These are phyloP conservation scores for Strigamia maritima DNA, from an alignment of 2,888 invertebrate genomes.

Conservation along the genomic window DNA sequence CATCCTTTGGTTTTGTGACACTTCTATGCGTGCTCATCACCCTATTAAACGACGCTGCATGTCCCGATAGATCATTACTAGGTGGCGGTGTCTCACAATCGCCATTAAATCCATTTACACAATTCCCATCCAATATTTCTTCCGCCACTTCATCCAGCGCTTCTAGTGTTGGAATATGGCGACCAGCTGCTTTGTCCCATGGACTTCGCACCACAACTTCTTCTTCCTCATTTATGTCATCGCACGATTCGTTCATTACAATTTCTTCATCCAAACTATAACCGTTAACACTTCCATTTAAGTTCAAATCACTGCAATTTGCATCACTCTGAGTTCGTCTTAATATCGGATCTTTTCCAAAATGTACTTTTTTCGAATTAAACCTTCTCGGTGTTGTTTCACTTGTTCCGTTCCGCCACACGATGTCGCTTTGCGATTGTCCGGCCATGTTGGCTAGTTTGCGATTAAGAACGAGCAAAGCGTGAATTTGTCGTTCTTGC, in stretches of 20 bases:
- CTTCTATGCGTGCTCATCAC: conserved; percentile 88
- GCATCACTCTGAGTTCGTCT: background rate
- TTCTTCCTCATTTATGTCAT: background rate
- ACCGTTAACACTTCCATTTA: background rate
- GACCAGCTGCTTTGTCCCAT: background rate
- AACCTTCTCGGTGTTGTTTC: background rate
- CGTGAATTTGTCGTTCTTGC: conserved; percentile 38
- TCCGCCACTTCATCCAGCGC: conserved; percentile 32
- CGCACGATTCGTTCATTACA: background rate
- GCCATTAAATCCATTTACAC: background rate
- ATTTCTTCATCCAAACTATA: background rate
- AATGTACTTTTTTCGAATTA: background rate
- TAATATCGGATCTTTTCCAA: background rate
- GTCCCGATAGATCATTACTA: conserved; percentile 40
- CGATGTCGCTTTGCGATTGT: background rate
- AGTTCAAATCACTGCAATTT: background rate
- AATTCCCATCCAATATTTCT: background rate
- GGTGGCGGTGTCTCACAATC: background rate
- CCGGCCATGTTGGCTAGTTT: conserved; percentile 19
- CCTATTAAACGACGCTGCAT: conserved; percentile 64
- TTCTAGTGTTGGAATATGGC: conserved; percentile 5
- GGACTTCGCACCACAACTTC: background rate
- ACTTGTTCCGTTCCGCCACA: background rate
- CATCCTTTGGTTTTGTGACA: conserved; percentile 85
- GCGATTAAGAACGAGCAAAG: conserved; percentile 38